Evolutionary conservation across 2,113 vertebrate species (phyloP).

Genomic region (Montifringilla adamsi): DNA sequence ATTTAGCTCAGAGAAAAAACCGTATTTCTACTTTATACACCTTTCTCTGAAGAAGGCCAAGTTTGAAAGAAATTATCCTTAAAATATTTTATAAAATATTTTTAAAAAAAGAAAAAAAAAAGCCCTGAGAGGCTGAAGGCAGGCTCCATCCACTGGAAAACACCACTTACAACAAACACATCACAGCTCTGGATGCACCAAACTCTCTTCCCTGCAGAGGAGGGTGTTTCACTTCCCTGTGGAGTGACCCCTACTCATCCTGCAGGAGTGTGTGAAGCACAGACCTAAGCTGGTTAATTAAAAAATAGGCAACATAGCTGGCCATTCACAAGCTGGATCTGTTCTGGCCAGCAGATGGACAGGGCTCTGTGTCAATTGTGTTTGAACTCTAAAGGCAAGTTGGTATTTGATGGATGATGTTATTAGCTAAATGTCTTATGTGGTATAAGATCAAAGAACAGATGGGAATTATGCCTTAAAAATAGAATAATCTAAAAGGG

Average conservation of each 20-base stretch:
- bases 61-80: background rate
- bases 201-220: rapidly evolving
- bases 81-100: background rate
- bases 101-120: too few relatives aligned
- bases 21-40: background rate
- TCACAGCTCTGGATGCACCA: background rate
- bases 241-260: background rate
- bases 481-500: conserved; percentile 74
- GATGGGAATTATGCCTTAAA: conserved; percentile 74
- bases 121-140: background rate
- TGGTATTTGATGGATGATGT: conserved; percentile 64
- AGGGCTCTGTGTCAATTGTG: conserved; percentile 34
- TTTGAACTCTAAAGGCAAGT: conserved; percentile 59
- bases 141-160: background rate
- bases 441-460: conserved; percentile 75
- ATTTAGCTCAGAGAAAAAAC: background rate
- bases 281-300: conserved; percentile 8
- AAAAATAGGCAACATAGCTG: conserved; percentile 42
- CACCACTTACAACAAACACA: background rate
- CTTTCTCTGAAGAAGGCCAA: background rate
- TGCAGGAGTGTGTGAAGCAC: background rate
- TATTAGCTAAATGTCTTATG: conserved; percentile 70
- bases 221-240: background rate
- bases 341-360: conserved; percentile 50
- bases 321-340: conserved; percentile 43